Base-by-base conservation (phyloP, 2,797 vertebrate genomes). In the Borostomias antarcticus region DNA sequence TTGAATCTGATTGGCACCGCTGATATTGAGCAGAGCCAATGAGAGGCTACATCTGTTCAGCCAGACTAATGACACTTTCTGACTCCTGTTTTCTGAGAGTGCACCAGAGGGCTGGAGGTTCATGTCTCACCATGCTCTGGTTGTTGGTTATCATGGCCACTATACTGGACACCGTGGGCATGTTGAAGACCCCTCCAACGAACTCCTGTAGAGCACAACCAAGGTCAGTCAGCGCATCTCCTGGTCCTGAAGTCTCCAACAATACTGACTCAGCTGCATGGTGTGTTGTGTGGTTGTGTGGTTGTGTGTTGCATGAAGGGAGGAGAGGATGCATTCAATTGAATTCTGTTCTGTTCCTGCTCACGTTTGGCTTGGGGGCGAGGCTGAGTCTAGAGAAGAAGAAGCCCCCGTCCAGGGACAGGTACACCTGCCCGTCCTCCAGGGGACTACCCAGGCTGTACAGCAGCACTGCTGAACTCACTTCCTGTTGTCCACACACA, bases 141-240 rank as follows among this genome's bases (percentile, higher is more conserved):
- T 51, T 25, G 47, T 69, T 43, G 17, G 13, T 43, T 9, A 64
- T 32, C 33, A 64, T 58, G n/a, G 32, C 50, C 35, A 69, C 66
- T 9, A 57, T 54, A 15, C 48, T 74, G 21, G 51, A 65, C 23
- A 58, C 23, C 7, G 58, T 51, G 33, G 57, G 40, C 61, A 69
- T 61, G 28, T 37, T 62, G 19, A 48, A 66, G 19, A 62, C 7
- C 0, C 62, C 72, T 54, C 40, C 57, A 48, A 61, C 35, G 47
- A 50, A 48, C 21, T 58, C 48, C 66, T 69, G 48, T 28, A 23
- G 48, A 64, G 32, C 61, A 25, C 5, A 54, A 47, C n/a, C 15
- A 17, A 45, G 40, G 4, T n/a, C n/a, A n/a, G 13, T 45, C 15
- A 5, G 40, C n/a, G 40, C 2, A 17, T 45, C 37, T 40, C 37